A percentile compares a stretch with the other conserved stretches of the same genome.
Conservation (phyloP, 2,797 vertebrate species). For the Acrossocheilus wenchowensis region DNA sequence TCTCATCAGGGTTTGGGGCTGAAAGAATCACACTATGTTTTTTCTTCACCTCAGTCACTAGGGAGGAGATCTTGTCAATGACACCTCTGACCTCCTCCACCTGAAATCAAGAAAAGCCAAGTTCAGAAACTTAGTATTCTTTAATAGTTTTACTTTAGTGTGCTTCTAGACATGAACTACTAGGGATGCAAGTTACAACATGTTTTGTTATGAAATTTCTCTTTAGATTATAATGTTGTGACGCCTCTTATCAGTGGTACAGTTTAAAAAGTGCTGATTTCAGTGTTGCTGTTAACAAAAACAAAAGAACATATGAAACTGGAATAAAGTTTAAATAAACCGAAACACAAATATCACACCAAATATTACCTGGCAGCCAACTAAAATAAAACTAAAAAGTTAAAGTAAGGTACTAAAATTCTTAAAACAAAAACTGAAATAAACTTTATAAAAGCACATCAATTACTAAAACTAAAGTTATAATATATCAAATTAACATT, state of each 20-base stretch:
- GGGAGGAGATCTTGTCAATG: constrained; percentile 84
- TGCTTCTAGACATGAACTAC: neutral
- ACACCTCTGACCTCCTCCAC: constrained; percentile 89
- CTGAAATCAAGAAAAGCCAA: constrained; percentile 69
- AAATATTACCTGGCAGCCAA: too few relatives aligned
- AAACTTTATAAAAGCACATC: neutral
- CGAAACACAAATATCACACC: neutral
- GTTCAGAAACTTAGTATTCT: neutral
- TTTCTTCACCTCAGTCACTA: constrained; percentile 91
- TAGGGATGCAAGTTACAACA: neutral
- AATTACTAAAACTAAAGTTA: neutral
- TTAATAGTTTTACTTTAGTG: neutral
- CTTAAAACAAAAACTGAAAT: neutral
- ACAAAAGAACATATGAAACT: neutral
- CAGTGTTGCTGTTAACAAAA: neutral
- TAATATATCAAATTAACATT: neutral
- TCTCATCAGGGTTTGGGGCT: constrained; percentile 90
- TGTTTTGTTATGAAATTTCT: neutral
- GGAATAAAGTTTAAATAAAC: neutral
- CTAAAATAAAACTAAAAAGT: neutral
- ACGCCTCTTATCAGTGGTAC: neutral
- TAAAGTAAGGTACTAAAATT: neutral
- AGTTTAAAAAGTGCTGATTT: neutral
- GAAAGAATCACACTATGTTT: constrained; percentile 94
- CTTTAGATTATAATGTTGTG: neutral